Percentiles rank a stretch among this genome's conserved stretches.
Conservation (phyloP, 1,140 invertebrate genomes). For the Carcinoscorpius rotundicauda region DNA sequence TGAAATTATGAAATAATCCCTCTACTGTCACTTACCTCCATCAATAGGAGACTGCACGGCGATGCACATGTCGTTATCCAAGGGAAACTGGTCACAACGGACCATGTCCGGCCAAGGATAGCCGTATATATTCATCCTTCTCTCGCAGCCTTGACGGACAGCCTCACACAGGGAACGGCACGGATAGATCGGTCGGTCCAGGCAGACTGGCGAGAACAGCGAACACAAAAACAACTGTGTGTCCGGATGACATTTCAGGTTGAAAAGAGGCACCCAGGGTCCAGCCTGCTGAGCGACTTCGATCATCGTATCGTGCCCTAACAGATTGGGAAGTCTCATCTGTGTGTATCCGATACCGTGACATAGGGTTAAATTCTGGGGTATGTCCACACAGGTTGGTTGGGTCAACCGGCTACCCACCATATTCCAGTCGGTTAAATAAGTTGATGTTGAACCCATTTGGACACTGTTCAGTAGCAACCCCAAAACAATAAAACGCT, state of each 20-base stretch:
- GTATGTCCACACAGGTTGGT: constrained; percentile 51
- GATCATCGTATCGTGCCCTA: constrained; percentile 51
- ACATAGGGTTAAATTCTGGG: constrained; percentile 49
- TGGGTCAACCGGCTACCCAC: constrained; percentile 29
- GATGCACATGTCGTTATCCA: constrained; percentile 57
- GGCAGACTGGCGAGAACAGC: constrained; percentile 54
- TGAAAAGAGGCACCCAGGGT: constrained; percentile 50
- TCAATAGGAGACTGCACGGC: constrained; percentile 31
- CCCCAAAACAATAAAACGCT: too few species aligned
- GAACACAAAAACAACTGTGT: constrained; percentile 59
- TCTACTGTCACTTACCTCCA: constrained; percentile 21
- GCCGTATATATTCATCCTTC: constrained; percentile 47
- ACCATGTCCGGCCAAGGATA: constrained; percentile 59
- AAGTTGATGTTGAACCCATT: too few species aligned
- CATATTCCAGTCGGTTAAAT: neutral
- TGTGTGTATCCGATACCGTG: constrained; percentile 49
- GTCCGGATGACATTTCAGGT: constrained; percentile 51
- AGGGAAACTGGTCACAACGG: constrained; percentile 49
- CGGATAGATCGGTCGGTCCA: constrained; percentile 47
- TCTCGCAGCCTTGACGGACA: constrained; percentile 47
- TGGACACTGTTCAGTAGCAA: too few species aligned
- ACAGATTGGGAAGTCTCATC: constrained; percentile 56
- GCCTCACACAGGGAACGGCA: constrained; percentile 51
- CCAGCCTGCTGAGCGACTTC: constrained; percentile 47
- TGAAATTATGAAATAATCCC: too few species aligned